These are phyloP conservation scores for Polia nebulosa DNA, from an alignment of 2,888 invertebrate genomes.

Conservation along the genomic window DNA sequence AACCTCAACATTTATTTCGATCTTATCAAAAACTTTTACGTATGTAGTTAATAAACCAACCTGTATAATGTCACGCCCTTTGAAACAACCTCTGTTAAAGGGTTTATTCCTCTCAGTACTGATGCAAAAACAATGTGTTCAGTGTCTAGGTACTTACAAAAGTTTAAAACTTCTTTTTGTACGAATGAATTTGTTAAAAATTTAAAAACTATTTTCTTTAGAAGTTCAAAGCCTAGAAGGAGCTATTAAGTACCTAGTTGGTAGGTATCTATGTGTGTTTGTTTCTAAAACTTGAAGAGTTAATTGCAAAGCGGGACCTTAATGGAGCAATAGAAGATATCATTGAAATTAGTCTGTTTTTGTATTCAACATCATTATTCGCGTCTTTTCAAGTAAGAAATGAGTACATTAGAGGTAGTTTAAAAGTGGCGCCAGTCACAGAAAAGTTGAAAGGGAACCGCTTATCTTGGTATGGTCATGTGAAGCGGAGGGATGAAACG, in stretches of 20 bases:
- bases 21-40: conserved; percentile 1
- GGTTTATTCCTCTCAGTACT: conserved; percentile 30
- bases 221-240: conserved; percentile 22
- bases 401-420: no score
- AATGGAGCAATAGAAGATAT: background rate
- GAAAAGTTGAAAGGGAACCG: no score
- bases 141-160: conserved; percentile 15
- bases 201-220: conserved; percentile 43
- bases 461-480: no score
- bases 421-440: no score
- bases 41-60: no score
- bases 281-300: conserved; percentile 12
- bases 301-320: conserved; percentile 1
- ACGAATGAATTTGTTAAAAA: conserved; percentile 38
- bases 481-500: no score
- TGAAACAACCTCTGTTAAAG: conserved; percentile 13
- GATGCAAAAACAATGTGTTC: conserved; percentile 42
- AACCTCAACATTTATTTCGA: background rate
- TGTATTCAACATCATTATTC: background rate
- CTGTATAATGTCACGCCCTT: conserved; percentile 31
- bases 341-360: background rate
- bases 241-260: conserved; percentile 31
- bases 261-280: conserved; percentile 14
- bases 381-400: no score
- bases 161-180: conserved; percentile 28